Base-by-base conservation (phyloP, 2,888 invertebrate species). In the Cremastobaeus sp. region DNA sequence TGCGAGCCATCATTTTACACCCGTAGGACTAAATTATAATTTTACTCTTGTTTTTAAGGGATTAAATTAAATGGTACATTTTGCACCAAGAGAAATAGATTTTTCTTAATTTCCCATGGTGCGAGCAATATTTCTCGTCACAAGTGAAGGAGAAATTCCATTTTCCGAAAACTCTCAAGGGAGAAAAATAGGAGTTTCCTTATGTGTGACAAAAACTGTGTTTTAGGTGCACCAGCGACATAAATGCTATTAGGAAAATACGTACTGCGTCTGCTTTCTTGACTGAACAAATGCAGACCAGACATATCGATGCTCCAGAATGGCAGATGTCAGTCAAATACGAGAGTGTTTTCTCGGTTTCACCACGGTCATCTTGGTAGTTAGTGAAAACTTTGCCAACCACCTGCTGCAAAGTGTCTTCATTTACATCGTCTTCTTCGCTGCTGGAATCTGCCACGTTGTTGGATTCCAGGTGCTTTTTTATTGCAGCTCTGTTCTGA, bases 281-380 rank as follows among this genome's bases (percentile, higher is more conserved):
- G 9, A 97, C 92, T 34, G 94, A 93, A 1, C 94, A 95, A 83
- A 97, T 96, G 82, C 97, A 97, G 82, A 98, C 95, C 1, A 97
- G 90, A 84, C 98, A 98, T 8, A 94, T 94, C 1, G 93, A 92
- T 5, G 94, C 91, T 4, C 95, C 94, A 14, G 95, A 93, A 80
- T 93, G 92, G 78, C 96, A 91, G 0, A 93, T 90, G 86, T 96
- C 95, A 83, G 94, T 93, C 54, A 97, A 88, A 83, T 94, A 92
- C 47, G 91, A 91, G 81, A 92, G 91, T 2, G 94, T 94, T 80
- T 92, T 89, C 45, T 89, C 89, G 4, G 90, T 82, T 79, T 90
- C 89, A 25, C 85, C 89, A 52, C 83, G 83, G 71, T 88, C 83
- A 30, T 79, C 78, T 48, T 83, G 75, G 59, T 87, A 87, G 2